Evolutionary conservation across 2,888 invertebrate genomes (phyloP), one percentile per base, ranked within the genome.

Genomic region (Anthoptus insignis): DNA sequence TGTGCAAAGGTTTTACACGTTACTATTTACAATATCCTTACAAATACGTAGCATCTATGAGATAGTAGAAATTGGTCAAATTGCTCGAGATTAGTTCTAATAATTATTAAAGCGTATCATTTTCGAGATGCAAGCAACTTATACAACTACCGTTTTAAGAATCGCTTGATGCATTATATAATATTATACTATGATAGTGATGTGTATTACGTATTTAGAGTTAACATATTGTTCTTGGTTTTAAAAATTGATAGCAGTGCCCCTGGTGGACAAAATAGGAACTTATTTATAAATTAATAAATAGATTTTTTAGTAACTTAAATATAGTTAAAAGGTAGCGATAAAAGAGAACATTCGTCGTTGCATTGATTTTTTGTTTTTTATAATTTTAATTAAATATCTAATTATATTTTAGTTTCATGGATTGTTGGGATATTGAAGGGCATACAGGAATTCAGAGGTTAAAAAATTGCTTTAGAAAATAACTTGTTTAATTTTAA

Each of bases 21-120:
- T 84, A 86, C 70, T 89, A 87, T 88, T 59, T 67, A 68, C 64
- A 72, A 34, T 73, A 57, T 27, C 49, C 64, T 65, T 74, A 79
- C n/a, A n/a, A n/a, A n/a, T 69, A 73, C 69, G 72, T 67, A 59
- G 68, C 76, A 72, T 79, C 76, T 78, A 81, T 78, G 81, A 76
- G 74, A 64, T 73, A 70, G 73, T 75, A 84, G 81, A 82, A 83
- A 82, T 87, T 90, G 91, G 91, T 91, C 89, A 78, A 88, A 82
- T 87, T 82, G 81, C 81, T 84, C 78, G 74, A 77, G 72, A 54
- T 63, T 47, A 45, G 34, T 63, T 19, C 37, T 54, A 63, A 47
- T 56, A 27, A 27, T 76, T 75, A 74, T 75, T 89, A 89, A 89
- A 89, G 89, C 88, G 83, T 85, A 82, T 79, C 66, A 71, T 81